Base-by-base conservation (phyloP, 2,797 vertebrate genomes). In the Hephaestus fuliginosus region DNA sequence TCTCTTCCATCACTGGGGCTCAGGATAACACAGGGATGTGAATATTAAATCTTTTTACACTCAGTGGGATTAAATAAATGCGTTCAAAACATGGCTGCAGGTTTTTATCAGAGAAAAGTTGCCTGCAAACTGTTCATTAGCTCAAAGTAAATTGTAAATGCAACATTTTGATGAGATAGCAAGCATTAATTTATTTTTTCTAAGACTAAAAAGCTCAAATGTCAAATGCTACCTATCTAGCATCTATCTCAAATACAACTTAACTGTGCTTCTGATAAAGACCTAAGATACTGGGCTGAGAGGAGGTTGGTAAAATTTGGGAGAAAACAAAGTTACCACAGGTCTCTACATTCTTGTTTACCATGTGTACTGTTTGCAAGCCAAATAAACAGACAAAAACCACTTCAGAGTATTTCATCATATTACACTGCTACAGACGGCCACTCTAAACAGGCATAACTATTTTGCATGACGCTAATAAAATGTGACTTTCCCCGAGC, bases 401-500 rank as follows among this genome's bases (percentile, higher is more conserved):
- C 25, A 57, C 72, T 57, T 79, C 56, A 48, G 33, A 65, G 71
- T 65, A 78, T 87, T 87, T 84, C 70, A 87, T 76, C 81, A 82
- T 75, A 44, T 44, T 41, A 60, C 14, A 41, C 39, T 58, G 61
- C 70, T 7, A 46, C 64, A 86, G 64, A 83, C 70, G 72, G 68
- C 22, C 39, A 30, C 39, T 49, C 46, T 41, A 74, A 82, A 83
- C 65, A 70, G 71, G 85, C 65, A 80, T 74, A 68, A 83, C 80
- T 78, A 63, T 66, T 85, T 73, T 85, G 65, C 74, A 72, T 81
- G 77, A 78, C 56, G 46, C 48, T 87, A 83, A 90, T 88, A 78
- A 88, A 90, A 89, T 74, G 71, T 83, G 78, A 70, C 71, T 74
- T 72, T 83, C 71, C 82, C 77, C 22, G 44, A 86, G 86, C 79